Evolutionary conservation across 2,113 vertebrate genomes (phyloP).

Genomic region (Morone saxatilis): DNA sequence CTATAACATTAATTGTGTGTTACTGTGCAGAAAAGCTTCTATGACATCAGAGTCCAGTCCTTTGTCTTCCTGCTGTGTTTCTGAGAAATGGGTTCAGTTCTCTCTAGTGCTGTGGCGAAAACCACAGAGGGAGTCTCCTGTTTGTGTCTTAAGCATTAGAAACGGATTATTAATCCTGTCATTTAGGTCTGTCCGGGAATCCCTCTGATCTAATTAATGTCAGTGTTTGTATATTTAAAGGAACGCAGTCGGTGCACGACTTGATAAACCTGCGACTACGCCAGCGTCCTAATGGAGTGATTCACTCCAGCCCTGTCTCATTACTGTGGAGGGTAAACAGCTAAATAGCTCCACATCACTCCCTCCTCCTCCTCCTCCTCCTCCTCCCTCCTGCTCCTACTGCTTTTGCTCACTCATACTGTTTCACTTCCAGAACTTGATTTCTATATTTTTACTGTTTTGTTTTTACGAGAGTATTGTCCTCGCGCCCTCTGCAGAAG

Average conservation of each 20-base stretch:
- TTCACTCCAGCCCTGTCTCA: conserved; percentile 48
- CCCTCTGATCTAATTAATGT: conserved; percentile 56
- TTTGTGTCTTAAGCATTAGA: background rate
- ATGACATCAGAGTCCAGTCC: background rate
- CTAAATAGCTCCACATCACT: conserved; percentile 30
- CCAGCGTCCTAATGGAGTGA: conserved; percentile 51
- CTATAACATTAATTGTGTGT: background rate
- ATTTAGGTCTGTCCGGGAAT: conserved; percentile 46
- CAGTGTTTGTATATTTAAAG: conserved; percentile 59
- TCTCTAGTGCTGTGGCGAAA: background rate
- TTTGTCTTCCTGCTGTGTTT: background rate
- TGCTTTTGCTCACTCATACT: conserved; percentile 28
- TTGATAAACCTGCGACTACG: conserved; percentile 36
- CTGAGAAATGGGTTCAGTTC: background rate
- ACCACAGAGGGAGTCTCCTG: background rate
- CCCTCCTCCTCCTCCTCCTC: background rate
- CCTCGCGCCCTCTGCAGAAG: conserved; percentile 38
- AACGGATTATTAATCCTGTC: conserved; percentile 62
- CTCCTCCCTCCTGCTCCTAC: background rate
- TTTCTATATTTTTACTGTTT: conserved; percentile 41
- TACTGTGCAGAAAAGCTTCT: background rate
- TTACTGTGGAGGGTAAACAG: conserved; percentile 49
- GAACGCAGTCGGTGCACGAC: background rate
- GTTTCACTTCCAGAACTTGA: conserved; percentile 27
- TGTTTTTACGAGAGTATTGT: conserved; percentile 62